These are phyloP conservation scores for Scartelaos histophorus DNA, from an alignment of 2,113 vertebrate species.

Conservation along the genomic window DNA sequence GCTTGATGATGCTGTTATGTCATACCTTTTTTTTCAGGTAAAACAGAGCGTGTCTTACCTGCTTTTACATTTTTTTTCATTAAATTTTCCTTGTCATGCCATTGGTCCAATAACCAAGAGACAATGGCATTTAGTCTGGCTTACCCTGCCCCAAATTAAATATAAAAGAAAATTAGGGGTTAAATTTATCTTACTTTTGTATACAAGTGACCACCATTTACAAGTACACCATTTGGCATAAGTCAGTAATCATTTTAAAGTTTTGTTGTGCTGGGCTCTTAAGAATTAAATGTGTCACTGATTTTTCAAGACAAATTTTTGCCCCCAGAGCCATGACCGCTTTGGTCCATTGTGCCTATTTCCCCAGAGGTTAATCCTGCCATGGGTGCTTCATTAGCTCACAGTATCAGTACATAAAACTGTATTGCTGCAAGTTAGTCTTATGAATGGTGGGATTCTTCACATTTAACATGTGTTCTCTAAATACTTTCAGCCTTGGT, in stretches of 20 bases:
- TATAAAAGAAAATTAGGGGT: too few species aligned
- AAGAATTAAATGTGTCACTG: neutral
- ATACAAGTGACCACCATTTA: neutral
- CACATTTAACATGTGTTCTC: neutral
- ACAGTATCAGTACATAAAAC: neutral
- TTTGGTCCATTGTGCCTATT: neutral
- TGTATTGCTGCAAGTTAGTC: neutral
- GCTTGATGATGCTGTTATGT: slow-evolving; percentile 90
- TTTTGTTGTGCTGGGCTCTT: neutral
- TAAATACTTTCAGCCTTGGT: neutral
- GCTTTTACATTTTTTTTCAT: neutral
- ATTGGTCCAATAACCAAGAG: too few species aligned
- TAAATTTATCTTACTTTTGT: neutral
- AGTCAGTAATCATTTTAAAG: neutral
- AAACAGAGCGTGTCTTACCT: neutral
- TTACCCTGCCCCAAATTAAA: too few species aligned
- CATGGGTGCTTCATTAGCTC: neutral
- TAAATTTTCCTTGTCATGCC: too few species aligned
- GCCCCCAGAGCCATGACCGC: neutral
- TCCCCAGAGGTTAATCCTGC: neutral
- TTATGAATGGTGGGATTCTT: neutral
- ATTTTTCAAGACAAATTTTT: too few species aligned
- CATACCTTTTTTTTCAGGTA: slow-evolving; percentile 95
- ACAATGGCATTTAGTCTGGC: too few species aligned
- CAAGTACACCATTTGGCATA: neutral